Evolutionary conservation across 2,113 vertebrate genomes (phyloP), one percentile per base, ranked within the genome.

Genomic region (Lepus americanus): DNA sequence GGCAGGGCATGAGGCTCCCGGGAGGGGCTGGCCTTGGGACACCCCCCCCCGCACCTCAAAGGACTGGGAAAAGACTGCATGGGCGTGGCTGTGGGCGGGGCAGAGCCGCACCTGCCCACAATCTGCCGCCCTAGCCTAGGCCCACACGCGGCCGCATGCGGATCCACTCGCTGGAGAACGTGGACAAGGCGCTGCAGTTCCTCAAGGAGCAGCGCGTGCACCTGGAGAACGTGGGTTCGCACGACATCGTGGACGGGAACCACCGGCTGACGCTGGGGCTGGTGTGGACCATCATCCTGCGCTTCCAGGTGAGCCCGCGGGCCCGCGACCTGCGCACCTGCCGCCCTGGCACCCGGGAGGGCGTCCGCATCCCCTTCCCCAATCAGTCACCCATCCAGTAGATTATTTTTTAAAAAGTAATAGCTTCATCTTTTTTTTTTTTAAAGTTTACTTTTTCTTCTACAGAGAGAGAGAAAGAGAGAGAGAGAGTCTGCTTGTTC

Each of bases 131-230:
- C 33, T 96, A 99, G 99, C 99, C 99, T 3, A 98, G 99, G 63
- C 99, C 99, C 0, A 99, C 99, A 0, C 98, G 99, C 1, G 99
- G 99, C 33, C 99, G 99, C 17, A 99, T 99, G 99, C 98, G 99
- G n/a, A 99, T 99, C 97, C 99, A 99, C 96, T 99, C 99, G 12
- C 96, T 99, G 98, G 99, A 99, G 97, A 99, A 99, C 0, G 99
- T 99, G 76, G 99, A 99, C 98, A 99, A 99, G 95, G 99, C 99
- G 0, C 95, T 99, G 94, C 99, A 99, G 98, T 99, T 99, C 98
- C 99, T 99, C 33, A 99, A 99, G 98, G 99, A 99, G 96, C 99
- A 99, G 96, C 98, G 99, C 0, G 99, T 99, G 22, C 99, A 99
- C 95, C 98, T 99, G 97, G 99, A 99, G 98, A 99, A 99, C 14